Evolutionary conservation across 2,113 vertebrate species (phyloP), one percentile per base, ranked within the genome.

Genomic region (Ramphastos sulfuratus): DNA sequence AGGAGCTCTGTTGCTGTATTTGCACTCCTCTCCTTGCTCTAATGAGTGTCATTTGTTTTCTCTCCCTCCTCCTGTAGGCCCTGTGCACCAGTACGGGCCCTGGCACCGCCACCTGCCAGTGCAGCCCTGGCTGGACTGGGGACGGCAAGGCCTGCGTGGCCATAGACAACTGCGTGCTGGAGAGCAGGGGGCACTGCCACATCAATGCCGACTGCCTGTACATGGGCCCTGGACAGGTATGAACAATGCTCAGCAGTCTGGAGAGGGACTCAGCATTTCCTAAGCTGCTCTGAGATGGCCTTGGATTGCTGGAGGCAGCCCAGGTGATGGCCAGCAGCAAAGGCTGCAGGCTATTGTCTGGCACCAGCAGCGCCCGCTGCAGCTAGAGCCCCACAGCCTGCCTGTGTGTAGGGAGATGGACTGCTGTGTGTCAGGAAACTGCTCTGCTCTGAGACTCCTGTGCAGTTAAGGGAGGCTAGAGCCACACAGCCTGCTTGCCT

Each of bases 141-240:
- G 99, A 99, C 0, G 99, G 99, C 11, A 97, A 90, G 23, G 89
- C 94, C 75, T 99, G 99, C 14, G 87, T 98, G 74, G 98, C 98
- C 89, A 97, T 99, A 27, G 98, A 99, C 78, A 98, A 98, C 96
- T 99, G 99, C 89, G 87, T 97, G 90, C 91, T 98, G 96, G 97
- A 97, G 39, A 97, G 66, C 46, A 97, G 98, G 64, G 98, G 99
- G 9, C 98, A 97, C 91, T 99, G 99, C 86, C 98, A 99, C 52
- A 33, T 84, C 11, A 96, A 98, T 0, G 99, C 99, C 0, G n/a
- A 98, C 93, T 99, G 99, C 50, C 39, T 91, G 39, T 97, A 98
- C 44, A 90, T 98, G 0, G 99, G 98, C 8, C 99, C 99, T 0
- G 99, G 98, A 21, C 98, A 99, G 99, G 99, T 99, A 96, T 31